These are phyloP conservation scores for Epirrita christyi DNA, from an alignment of 2,888 invertebrate species.

Conservation along the genomic window DNA sequence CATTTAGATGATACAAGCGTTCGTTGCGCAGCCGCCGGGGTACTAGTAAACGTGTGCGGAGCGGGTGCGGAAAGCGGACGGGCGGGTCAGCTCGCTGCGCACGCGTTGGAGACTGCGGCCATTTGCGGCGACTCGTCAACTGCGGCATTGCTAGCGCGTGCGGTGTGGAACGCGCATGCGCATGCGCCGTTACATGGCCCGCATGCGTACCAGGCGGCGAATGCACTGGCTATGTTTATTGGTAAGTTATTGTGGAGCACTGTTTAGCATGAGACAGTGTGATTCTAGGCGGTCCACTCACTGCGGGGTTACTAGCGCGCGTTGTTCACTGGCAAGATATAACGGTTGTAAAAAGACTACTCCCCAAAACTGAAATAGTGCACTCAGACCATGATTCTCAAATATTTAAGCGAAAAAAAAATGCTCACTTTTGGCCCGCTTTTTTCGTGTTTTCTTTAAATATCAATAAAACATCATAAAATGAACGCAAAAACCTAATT, in stretches of 20 bases:
- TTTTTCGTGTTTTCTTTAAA: too few relatives aligned
- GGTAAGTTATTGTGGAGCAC: constrained; percentile 79
- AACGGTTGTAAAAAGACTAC: too few relatives aligned
- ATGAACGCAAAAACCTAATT: too few relatives aligned
- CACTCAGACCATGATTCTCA: too few relatives aligned
- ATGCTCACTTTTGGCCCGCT: too few relatives aligned
- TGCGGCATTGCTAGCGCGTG: constrained; percentile 58
- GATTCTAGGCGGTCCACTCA: too few relatives aligned
- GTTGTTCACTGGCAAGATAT: too few relatives aligned
- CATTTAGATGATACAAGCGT: constrained; percentile 86
- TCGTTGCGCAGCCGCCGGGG: constrained; percentile 91
- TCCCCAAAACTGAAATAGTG: too few relatives aligned
- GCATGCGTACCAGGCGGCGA: constrained; percentile 55
- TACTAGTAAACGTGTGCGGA: constrained; percentile 90
- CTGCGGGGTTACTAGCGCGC: too few relatives aligned
- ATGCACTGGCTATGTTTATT: constrained; percentile 86
- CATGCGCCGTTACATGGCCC: constrained; percentile 53
- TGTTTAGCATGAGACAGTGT: too few relatives aligned
- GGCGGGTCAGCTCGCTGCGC: constrained; percentile 79
- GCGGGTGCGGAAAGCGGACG: constrained; percentile 51
- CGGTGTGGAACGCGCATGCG: constrained; percentile 62
- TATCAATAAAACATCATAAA: too few relatives aligned
- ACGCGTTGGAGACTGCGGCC: constrained; percentile 54
- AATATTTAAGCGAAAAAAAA: too few relatives aligned
- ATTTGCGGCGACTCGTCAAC: constrained; percentile 50